Evolutionary conservation across 2,113 vertebrate species (phyloP).

Genomic region (Ochotona princeps): DNA sequence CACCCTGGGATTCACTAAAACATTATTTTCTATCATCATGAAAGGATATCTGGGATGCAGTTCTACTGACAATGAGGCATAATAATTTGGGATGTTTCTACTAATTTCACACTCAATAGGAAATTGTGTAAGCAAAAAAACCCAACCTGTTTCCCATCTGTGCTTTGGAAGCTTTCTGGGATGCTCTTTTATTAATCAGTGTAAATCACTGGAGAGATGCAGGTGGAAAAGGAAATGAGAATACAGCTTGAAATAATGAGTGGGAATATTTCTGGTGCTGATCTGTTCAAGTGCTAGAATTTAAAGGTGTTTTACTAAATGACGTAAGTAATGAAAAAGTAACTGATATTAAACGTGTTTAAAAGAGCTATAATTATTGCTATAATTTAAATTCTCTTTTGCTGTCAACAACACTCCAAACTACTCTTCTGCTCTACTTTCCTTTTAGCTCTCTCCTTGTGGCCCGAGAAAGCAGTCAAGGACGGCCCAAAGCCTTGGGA

Average conservation of each 20-base stretch:
- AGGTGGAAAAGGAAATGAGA: neutral
- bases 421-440: neutral
- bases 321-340: neutral
- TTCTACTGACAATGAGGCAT: conserved; percentile 24
- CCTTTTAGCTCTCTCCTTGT: no score
- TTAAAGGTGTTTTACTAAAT: neutral
- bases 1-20: conserved; percentile 4
- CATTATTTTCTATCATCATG: neutral
- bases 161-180: conserved; percentile 26
- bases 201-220: neutral
- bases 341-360: neutral
- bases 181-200: neutral
- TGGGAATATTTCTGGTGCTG: neutral
- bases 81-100: conserved; percentile 24
- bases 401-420: neutral
- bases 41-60: neutral
- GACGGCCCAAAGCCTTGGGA: no score
- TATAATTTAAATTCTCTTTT: neutral
- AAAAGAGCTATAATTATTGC: neutral
- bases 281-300: neutral
- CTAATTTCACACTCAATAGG: conserved; percentile 51
- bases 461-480: no score
- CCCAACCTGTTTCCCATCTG: conserved; percentile 42
- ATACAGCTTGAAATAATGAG: neutral
- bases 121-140: conserved; percentile 50